A percentile compares a stretch with the other conserved stretches of the same genome.
These are phyloP conservation scores for Leptestheria dahalacensis DNA, from an alignment of 1,140 invertebrate species.

Conservation along the genomic window DNA sequence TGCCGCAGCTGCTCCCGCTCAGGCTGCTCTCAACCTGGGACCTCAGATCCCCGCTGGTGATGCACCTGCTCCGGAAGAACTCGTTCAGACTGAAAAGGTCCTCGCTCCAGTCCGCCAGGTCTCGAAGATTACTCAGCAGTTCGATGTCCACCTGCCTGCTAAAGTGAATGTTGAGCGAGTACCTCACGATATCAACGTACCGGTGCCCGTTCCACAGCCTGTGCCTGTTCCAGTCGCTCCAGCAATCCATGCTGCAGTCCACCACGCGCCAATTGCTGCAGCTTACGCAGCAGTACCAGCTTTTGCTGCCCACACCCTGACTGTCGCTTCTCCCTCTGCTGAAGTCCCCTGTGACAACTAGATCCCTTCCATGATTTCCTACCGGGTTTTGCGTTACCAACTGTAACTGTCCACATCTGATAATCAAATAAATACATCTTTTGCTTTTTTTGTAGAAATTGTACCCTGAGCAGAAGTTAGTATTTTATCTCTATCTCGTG, in stretches of 20 bases:
- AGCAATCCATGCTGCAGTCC: neutral
- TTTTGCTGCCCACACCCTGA: neutral
- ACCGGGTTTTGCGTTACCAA: too few species aligned
- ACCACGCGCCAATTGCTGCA: neutral
- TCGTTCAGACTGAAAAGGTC: conserved; percentile 20
- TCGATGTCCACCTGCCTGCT: conserved; percentile 22
- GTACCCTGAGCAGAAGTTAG: too few species aligned
- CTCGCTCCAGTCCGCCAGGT: conserved; percentile 23
- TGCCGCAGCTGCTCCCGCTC: neutral
- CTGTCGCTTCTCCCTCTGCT: neutral
- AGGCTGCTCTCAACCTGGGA: conserved; percentile 1
- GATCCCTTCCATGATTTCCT: too few species aligned
- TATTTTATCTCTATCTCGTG: too few species aligned
- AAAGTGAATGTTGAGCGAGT: conserved; percentile 24
- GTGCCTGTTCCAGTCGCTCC: conserved; percentile 22
- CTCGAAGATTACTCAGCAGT: conserved; percentile 23
- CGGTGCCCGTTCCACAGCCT: conserved; percentile 18
- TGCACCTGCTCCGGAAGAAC: conserved; percentile 17
- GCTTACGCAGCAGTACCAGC: too few species aligned
- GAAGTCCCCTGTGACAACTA: neutral
- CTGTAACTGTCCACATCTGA: too few species aligned
- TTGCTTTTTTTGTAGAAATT: too few species aligned
- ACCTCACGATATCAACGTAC: conserved; percentile 18
- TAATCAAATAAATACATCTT: too few species aligned
- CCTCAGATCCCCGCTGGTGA: conserved; percentile 17